These are phyloP conservation scores for Scomberomorus guttatus DNA, from an alignment of 2,797 vertebrate genomes.

Conservation along the genomic window DNA sequence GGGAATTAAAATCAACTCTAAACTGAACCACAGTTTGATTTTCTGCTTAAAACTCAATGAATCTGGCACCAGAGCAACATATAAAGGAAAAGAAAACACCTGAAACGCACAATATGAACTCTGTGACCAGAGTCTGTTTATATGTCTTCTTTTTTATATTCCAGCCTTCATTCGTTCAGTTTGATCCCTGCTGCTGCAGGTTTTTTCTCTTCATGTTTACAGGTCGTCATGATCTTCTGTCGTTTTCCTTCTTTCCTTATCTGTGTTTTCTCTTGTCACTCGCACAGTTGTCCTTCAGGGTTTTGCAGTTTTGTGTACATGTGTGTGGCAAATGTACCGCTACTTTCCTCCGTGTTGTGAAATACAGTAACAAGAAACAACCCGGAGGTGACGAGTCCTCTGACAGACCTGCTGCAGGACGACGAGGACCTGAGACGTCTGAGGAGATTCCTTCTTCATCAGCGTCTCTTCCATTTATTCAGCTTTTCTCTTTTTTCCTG, in stretches of 20 bases:
- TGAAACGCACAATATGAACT: too few relatives aligned
- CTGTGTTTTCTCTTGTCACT: not conserved
- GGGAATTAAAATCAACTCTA: too few relatives aligned
- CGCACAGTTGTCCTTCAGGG: not conserved
- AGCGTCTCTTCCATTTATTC: too few relatives aligned
- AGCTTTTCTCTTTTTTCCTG: too few relatives aligned
- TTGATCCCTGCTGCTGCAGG: not conserved
- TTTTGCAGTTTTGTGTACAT: not conserved
- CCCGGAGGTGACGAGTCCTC: constrained; percentile 1
- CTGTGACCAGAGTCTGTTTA: too few relatives aligned
- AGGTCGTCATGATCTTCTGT: not conserved
- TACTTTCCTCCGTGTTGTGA: not conserved
- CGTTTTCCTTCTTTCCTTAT: not conserved
- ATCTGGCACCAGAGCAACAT: too few relatives aligned
- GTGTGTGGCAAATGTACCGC: not conserved
- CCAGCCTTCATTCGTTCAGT: too few relatives aligned
- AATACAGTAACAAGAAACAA: not conserved
- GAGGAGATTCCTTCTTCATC: not conserved
- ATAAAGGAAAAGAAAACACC: too few relatives aligned
- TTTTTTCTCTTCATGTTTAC: not conserved
- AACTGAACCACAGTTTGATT: too few relatives aligned
- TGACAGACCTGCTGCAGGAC: not conserved
- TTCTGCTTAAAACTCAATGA: not conserved
- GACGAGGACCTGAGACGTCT: constrained; percentile 2
- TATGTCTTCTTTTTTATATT: too few relatives aligned